Evolutionary conservation across 1,140 invertebrate genomes (phyloP).

Genomic region (Frieseomelitta varia): DNA sequence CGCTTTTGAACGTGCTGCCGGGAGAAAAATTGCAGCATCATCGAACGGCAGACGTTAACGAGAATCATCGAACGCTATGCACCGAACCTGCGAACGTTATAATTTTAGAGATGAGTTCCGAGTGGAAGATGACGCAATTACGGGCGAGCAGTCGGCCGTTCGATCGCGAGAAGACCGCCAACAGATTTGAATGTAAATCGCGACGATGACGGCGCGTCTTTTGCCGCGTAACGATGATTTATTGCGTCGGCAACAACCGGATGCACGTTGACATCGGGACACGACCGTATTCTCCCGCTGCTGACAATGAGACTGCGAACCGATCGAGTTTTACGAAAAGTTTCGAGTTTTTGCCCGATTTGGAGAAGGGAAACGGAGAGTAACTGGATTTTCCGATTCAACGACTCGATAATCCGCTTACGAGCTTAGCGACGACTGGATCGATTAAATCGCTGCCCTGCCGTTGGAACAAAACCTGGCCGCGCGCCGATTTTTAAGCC

Average conservation of each 20-base stretch:
- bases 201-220: slow-evolving; percentile 11
- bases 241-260: slow-evolving; percentile 8
- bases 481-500: neutral
- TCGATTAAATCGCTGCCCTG: neutral
- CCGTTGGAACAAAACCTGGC: neutral
- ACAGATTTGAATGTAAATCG: neutral
- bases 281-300: neutral
- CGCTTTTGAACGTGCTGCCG: neutral
- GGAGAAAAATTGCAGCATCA: slow-evolving; percentile 25
- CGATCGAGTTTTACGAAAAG: slow-evolving; percentile 12
- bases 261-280: neutral
- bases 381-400: slow-evolving; percentile 38
- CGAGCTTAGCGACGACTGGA: neutral
- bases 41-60: slow-evolving; percentile 14
- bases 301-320: too few species aligned
- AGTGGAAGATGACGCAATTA: slow-evolving; percentile 22
- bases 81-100: slow-evolving; percentile 20
- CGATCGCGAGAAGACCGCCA: neutral
- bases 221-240: slow-evolving; percentile 26
- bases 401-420: slow-evolving; percentile 15
- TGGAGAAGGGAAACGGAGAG: slow-evolving; percentile 4
- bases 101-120: slow-evolving; percentile 40
- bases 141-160: neutral
- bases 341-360: neutral
- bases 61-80: slow-evolving; percentile 18